Evolutionary conservation across 2,797 vertebrate species (phyloP), one percentile per base, ranked within the genome.

Genomic region (Distichodus sexfasciatus): DNA sequence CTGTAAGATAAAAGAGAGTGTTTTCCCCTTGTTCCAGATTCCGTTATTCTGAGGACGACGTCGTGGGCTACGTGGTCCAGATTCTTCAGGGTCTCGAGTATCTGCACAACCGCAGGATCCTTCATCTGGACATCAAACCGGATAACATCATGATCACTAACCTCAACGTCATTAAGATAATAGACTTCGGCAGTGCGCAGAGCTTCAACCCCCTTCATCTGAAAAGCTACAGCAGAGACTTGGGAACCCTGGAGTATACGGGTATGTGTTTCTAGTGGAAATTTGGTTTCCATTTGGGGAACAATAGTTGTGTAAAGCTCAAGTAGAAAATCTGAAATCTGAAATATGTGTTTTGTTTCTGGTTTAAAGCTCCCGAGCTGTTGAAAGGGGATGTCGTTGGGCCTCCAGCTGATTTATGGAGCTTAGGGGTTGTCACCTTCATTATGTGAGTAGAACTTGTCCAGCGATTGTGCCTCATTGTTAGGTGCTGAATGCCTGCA

Each of bases 21-120:
- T 35, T 19, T 41, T 17, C 41, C n/a, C 33, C 12, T n/a, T n/a
- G n/a, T 26, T 66, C 10, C 24, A 98, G 96, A 86, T 98, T 98
- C 80, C 94, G 95, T 50, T 98, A 97, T 79, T 97, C 96, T 0
- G 96, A 99, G 84, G 96, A 99, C 0, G 96, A 99, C 0, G 94
- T 98, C 79, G 96, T 90, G 53, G 87, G 86, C 24, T 98, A 95
- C 8, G 62, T 96, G 77, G 89, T 94, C 15, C 96, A 98, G 90
- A 89, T 97, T 57, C 88, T 99, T 1, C 94, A 96, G 82, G 96
- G 93, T 7, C 86, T 98, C 0, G 96, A 97, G 75, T 99, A 97
- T 79, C 91, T 99, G 62, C 96, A 99, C 0, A 81, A 87, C 73
- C 92, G 63, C 24, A 91, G 87, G 0, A 85, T 98, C 5, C 90